phyloP scores from a whole-genome alignment of 1,140 invertebrate genomes.

The Nasonia giraulti region DNA sequence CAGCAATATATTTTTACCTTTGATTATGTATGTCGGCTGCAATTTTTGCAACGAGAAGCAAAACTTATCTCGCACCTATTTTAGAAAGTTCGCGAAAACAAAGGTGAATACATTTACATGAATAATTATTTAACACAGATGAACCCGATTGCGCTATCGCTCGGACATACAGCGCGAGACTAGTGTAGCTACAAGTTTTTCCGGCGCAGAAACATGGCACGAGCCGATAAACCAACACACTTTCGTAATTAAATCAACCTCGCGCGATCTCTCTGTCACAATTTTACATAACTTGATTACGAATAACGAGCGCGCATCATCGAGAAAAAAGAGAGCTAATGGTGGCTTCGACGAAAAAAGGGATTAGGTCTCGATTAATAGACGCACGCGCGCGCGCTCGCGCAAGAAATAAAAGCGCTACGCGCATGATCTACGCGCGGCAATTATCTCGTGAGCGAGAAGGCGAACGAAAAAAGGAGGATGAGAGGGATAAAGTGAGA shows the following conservation, averaged over 20 bases:
- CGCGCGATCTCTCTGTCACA: constrained; percentile 3
- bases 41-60: background rate
- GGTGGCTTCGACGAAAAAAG: background rate
- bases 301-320: constrained; percentile 13
- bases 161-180: background rate
- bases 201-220: background rate
- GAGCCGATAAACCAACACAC: constrained; percentile 41
- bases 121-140: constrained; percentile 40
- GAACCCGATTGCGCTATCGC: constrained; percentile 12
- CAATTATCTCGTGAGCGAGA: constrained; percentile 67
- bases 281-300: constrained; percentile 33
- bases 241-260: constrained; percentile 43
- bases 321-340: background rate
- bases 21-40: background rate
- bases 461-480: constrained; percentile 19
- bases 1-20: background rate
- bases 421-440: constrained; percentile 52
- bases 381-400: background rate
- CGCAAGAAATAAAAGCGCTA: background rate
- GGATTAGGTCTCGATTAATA: background rate
- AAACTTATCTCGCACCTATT: constrained; percentile 1
- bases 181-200: constrained; percentile 14
- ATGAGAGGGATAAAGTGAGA: constrained; percentile 41
- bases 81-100: constrained; percentile 40
- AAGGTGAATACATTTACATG: constrained; percentile 45